Base-by-base conservation (phyloP, 2,797 vertebrate species). In the Hemibagrus guttatus region DNA sequence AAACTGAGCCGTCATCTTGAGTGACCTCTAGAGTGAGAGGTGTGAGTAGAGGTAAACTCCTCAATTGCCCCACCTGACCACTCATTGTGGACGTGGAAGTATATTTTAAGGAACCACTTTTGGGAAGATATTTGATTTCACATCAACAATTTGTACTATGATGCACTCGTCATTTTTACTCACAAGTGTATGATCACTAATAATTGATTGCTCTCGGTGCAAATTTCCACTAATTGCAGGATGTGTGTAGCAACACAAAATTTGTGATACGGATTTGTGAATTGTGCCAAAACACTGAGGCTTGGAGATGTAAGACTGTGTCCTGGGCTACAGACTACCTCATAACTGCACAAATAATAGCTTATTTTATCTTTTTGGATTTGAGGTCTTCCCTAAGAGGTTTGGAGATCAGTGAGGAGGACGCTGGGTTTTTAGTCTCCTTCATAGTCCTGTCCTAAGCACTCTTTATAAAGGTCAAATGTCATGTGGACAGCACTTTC, bases 41-140 rank as follows among this genome's bases (percentile, higher is more conserved):
- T 23, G 11, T 5, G 19, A 31, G n/a, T 35, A 1, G 28, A 31
- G 46, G 63, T 68, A 68, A 52, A 7, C 81, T 46, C 80, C 61
- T 52, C 16, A 66, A 28, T 19, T 39, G 42, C 59, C 42, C 42
- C 42, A 26, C n/a, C 80, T 82, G 61, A 66, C 61, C 42, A 52
- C 61, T 52, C 42, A 17, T 61, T 23, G 19, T 49, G 61, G 26
- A 64, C 5, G 35, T 61, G 58, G 35, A 80, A 80, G 58, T 61
- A 11, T 19, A 46, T 66, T 82, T 66, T 52, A 42, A 82, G 42
- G 42, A 82, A 81, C 42, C 7, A 52, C 26, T 81, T 81, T 81
- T 81, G 61, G 59, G 39, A 81, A 81, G 80, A 81, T 52, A 81
- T 81, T 66, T 19, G 19, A 66, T 81, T 81, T 42, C 58, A 14